Percentiles rank a stretch among this genome's conserved stretches.
Conservation (phyloP, 1,140 invertebrate species). For the Drosophila murphyi region DNA sequence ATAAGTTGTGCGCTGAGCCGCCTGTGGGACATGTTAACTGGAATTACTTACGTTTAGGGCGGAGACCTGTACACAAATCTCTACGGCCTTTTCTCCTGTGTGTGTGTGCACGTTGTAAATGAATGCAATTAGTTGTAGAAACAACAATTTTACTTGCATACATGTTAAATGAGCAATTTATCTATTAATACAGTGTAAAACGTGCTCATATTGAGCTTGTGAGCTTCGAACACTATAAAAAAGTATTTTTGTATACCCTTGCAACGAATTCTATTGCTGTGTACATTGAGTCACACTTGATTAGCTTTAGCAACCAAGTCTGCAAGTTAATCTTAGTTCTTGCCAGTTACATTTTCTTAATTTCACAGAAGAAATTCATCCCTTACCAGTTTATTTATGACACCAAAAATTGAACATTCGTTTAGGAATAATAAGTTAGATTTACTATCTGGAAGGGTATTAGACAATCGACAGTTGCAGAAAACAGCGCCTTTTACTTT, state of each 20-base stretch:
- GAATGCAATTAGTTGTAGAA: not conserved
- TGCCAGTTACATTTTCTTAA: not conserved
- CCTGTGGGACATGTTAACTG: slow-evolving; percentile 31
- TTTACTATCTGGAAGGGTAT: not conserved
- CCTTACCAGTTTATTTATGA: not conserved
- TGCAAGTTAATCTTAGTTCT: no score
- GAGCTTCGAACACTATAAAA: not conserved
- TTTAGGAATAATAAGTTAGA: not conserved
- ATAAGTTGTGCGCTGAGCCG: slow-evolving; percentile 20
- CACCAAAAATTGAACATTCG: not conserved
- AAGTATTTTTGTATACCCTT: not conserved
- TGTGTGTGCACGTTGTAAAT: slow-evolving; percentile 1
- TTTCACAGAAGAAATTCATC: not conserved
- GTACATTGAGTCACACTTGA: not conserved
- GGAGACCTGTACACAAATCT: not conserved
- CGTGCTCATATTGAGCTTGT: slow-evolving; percentile 6
- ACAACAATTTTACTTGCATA: not conserved
- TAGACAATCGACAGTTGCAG: not conserved
- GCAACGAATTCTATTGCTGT: no score
- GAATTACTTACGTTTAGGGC: slow-evolving; percentile 26
- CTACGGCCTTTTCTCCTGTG: not conserved
- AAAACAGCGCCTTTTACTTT: not conserved
- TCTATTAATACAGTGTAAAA: slow-evolving; percentile 1
- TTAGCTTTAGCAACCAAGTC: not conserved
- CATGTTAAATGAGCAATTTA: slow-evolving; percentile 7